Base-by-base conservation (phyloP, 2,888 invertebrate genomes). In the Pinctada fucata region DNA sequence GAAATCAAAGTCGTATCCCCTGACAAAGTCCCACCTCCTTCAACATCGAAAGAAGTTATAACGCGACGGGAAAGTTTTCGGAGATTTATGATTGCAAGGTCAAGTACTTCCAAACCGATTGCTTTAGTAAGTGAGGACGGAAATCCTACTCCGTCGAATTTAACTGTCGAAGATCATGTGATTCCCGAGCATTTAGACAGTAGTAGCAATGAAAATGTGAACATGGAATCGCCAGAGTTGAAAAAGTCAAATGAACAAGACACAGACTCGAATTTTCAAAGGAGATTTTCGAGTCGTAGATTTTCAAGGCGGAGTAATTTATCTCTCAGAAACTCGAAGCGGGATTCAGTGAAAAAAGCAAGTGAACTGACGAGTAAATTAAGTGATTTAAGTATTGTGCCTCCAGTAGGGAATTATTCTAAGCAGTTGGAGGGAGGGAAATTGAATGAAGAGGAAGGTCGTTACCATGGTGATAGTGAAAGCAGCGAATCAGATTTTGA, bases 41-140 rank as follows among this genome's bases (percentile, higher is more conserved):
- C 89, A 10, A 88, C 86, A 48, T 87, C 88, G 1, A 89, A 89
- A 80, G 89, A 90, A 69, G 88, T 90, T 10, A 89, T 88, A 3
- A 88, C 88, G 49, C 79, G 88, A 49, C 81, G 89, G 58, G 90
- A 90, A 82, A 90, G 90, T 72, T 90, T 90, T 77, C 82, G 88
- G 1, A 81, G 89, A 45, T 85, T 88, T 86, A 87, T 88, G 88
- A 90, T 90, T 51, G 89, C 89, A 16, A 84, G 88, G 66, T 84
- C 88, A 31, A 85, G 86, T 3, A 86, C 86, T 51, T 83, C 83
- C 52, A 85, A 84, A n/a, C 85, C 85, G 0, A 84, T 81, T 51
- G 79, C 81, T 0, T 58, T 84, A 16, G 78, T 79, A 50, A 67
- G 67, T 2, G 78, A 75, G 6, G 78, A 79, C 16, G 13, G 58